These are phyloP conservation scores for Drosophila vallismaia DNA, from an alignment of 2,888 invertebrate genomes.

Conservation along the genomic window DNA sequence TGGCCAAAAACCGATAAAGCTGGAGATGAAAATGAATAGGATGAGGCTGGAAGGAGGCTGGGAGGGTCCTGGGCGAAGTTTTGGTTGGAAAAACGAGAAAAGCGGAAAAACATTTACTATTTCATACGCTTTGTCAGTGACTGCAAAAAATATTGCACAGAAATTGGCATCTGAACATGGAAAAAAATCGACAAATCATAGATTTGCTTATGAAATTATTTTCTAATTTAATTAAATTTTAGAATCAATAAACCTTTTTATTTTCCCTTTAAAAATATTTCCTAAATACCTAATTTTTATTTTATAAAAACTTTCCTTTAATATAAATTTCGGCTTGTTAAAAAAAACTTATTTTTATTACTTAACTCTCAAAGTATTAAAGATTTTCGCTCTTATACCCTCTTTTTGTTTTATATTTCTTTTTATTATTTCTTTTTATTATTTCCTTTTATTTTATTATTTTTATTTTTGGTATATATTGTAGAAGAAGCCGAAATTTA, in stretches of 20 bases:
- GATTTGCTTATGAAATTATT: no score
- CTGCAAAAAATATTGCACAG: conserved; percentile 1
- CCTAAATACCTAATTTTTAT: background rate
- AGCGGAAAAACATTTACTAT: conserved; percentile 18
- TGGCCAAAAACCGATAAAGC: conserved; percentile 27
- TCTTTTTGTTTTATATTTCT: background rate
- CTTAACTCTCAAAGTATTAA: background rate
- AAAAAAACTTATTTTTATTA: background rate
- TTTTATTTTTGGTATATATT: conserved; percentile 23
- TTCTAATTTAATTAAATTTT: no score
- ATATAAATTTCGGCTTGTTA: no score
- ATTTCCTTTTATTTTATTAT: conserved; percentile 10
- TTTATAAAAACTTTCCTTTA: background rate
- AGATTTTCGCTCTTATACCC: background rate
- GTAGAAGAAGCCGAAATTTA: conserved; percentile 53
- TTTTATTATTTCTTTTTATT: conserved; percentile 3
- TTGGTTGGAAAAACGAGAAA: background rate
- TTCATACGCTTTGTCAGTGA: conserved; percentile 9
- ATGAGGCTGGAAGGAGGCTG: no score
- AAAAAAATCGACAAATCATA: background rate
- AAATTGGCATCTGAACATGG: background rate
- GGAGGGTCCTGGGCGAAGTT: no score
- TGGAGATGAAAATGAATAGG: conserved; percentile 6
- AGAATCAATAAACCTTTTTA: no score
- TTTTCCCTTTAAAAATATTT: no score